Base-by-base conservation (phyloP, 92 coral and sea anemone species). In the Nematostella vectensis region DNA sequence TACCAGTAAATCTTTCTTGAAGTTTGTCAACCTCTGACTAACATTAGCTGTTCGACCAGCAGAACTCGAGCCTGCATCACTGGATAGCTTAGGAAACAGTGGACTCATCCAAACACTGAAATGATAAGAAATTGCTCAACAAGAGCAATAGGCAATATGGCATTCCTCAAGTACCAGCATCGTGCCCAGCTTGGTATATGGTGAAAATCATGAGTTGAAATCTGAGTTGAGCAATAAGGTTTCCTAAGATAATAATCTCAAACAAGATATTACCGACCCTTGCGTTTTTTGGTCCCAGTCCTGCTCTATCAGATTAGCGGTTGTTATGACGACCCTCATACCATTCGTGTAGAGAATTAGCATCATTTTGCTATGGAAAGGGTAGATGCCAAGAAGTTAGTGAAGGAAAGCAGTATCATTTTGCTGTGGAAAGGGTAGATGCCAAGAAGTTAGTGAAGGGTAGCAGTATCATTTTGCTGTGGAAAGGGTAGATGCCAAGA, bases 241-340 rank as follows among this genome's bases (percentile, higher is more conserved):
- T n/a, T n/a, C n/a, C n/a, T n/a, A n/a, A n/a, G n/a, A n/a, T n/a
- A n/a, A n/a, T n/a, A n/a, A n/a, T n/a, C n/a, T n/a, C n/a, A n/a
- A n/a, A n/a, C n/a, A n/a, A n/a, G n/a, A n/a, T n/a, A n/a, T n/a
- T n/a, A n/a, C n/a, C n/a, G n/a, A 89, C 97, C 97, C 95, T 61
- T 89, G 97, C 0, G 97, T 85, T 54, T 89, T 89, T 36, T 89
- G 79, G 63, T 89, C 87, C 97, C 97, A 89, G 77, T 89, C 97
- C 53, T 59, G 65, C 42, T 75, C 78, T 23, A 89, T 89, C 9
- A 89, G 81, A 55, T 89, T 89, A 0, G 97, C 97, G 8, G 97
- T 89, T 1, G 95, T 89, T 53, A 89, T 85, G 42, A 89, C 95
- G 38, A 89, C 95, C 25, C 94, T 59, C 44, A 89, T 21, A 4